These are phyloP conservation scores for Syngnathus acus DNA, from an alignment of 2,797 vertebrate genomes.

Conservation along the genomic window DNA sequence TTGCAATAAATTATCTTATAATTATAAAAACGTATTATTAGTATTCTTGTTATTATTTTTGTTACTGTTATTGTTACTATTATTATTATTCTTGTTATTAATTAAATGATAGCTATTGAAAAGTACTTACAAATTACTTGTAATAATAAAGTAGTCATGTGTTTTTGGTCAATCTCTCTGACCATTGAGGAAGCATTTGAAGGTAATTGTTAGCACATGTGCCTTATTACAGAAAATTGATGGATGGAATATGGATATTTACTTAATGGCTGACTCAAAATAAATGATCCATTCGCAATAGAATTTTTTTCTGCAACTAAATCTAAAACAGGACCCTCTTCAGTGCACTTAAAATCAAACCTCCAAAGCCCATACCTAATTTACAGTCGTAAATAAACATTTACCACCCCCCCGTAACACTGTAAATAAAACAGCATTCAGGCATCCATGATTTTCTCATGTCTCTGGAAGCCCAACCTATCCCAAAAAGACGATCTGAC, in stretches of 20 bases:
- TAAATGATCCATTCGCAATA: background rate
- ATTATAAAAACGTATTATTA: too few relatives aligned
- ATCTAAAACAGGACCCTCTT: background rate
- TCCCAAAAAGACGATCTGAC: slow-evolving; percentile 5
- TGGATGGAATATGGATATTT: background rate
- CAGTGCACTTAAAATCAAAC: background rate
- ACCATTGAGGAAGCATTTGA: too few relatives aligned
- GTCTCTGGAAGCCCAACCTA: background rate
- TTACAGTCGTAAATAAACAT: background rate
- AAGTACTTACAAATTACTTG: too few relatives aligned
- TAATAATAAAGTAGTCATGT: too few relatives aligned
- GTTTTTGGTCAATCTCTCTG: too few relatives aligned
- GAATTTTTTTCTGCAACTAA: background rate
- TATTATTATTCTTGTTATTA: too few relatives aligned
- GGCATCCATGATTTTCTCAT: background rate
- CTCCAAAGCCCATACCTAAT: background rate
- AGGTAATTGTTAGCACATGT: too few relatives aligned
- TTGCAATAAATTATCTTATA: too few relatives aligned
- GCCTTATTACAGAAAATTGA: background rate
- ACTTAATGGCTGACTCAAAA: background rate
- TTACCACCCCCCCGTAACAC: background rate
- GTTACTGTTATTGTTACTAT: too few relatives aligned
- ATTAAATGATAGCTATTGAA: too few relatives aligned
- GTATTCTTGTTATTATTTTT: too few relatives aligned
- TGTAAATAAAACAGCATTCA: background rate